Percentiles rank a stretch among this genome's conserved stretches.
phyloP scores from a whole-genome alignment of 2,113 vertebrate genomes.

The Semnopithecus entellus region DNA sequence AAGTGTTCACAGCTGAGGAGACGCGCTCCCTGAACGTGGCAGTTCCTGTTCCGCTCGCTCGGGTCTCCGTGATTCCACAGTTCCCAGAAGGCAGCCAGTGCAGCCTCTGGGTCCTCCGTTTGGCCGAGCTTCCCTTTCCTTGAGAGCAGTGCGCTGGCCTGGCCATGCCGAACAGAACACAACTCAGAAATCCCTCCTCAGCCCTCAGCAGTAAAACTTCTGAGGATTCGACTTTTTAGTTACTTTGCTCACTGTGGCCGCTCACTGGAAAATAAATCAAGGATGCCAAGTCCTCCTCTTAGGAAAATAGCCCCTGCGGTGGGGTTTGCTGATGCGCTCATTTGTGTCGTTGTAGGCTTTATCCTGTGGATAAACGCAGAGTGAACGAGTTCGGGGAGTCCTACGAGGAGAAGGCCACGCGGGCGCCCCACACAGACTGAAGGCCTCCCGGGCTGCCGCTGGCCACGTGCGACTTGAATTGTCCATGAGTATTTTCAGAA shows the following conservation, averaged over 20 bases:
- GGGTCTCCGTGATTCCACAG: background rate
- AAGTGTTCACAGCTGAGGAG: background rate
- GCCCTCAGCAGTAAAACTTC: background rate
- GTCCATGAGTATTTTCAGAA: slow-evolving; percentile 80
- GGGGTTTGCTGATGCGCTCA: background rate
- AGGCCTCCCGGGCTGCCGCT: slow-evolving; percentile 40
- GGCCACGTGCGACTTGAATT: background rate
- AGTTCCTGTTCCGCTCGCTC: background rate
- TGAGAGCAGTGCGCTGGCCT: background rate
- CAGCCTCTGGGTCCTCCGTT: no score
- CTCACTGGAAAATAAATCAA: background rate
- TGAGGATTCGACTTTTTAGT: no score
- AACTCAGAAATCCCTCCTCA: background rate
- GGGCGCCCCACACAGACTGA: slow-evolving; percentile 89
- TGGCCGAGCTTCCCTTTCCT: background rate
- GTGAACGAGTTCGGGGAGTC: slow-evolving; percentile 92
- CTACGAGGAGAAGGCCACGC: slow-evolving; percentile 89
- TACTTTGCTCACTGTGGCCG: background rate
- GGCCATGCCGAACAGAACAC: background rate
- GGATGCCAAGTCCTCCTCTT: no score
- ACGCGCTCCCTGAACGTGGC: rapidly evolving
- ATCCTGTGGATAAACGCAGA: slow-evolving; percentile 92
- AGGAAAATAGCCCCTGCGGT: rapidly evolving
- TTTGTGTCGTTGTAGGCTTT: slow-evolving; percentile 85
- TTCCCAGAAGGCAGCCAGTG: background rate